Evolutionary conservation across 1,140 invertebrate species (phyloP), one percentile per base, ranked within the genome.

Genomic region (Teleogryllus occipitalis): DNA sequence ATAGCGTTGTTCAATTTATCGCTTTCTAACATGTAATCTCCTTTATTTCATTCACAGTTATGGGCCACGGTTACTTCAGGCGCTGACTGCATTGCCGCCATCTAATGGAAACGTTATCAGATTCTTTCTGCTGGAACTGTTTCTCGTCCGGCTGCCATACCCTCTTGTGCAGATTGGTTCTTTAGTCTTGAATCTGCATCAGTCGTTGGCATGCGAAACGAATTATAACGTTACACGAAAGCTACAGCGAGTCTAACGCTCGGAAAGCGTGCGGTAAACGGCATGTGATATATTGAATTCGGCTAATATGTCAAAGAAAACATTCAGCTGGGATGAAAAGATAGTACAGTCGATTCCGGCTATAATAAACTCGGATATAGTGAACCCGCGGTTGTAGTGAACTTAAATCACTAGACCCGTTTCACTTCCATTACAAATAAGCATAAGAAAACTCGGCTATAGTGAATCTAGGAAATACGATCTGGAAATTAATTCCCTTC

Each of bases 21-120:
- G 54, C 54, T 18, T 65, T 65, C 54, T 65, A 65, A 65, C 54
- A 65, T 65, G 54, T 65, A 65, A 65, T 65, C 54, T 65, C 54
- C 18, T 65, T 65, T 65, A 65, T 65, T 65, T 65, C 54, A 65
- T 65, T 65, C 54, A 18, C 54, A 18, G 10, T 65, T 65, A 18
- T 65, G 54, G 54, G 54, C 2, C 54, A 7, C 54, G 18, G 54
- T 65, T 65, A 65, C 54, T 7, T 65, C 54, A 10, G 3, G 54
- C 54, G 10, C 54, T 7, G 10, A 65, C 54, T 10, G 10, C 54
- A 65, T 65, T 7, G 54, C 54, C 54, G 10, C 54, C 54, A 65
- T 65, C 54, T 65, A 65, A 65, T 65, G 54, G 54, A 65, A 65
- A 65, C 54, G 10, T 3, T 65, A 65, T 65, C 54, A 65, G 54